Conservation (phyloP, 2,888 invertebrate species). For the Agrotis exclamationis region DNA sequence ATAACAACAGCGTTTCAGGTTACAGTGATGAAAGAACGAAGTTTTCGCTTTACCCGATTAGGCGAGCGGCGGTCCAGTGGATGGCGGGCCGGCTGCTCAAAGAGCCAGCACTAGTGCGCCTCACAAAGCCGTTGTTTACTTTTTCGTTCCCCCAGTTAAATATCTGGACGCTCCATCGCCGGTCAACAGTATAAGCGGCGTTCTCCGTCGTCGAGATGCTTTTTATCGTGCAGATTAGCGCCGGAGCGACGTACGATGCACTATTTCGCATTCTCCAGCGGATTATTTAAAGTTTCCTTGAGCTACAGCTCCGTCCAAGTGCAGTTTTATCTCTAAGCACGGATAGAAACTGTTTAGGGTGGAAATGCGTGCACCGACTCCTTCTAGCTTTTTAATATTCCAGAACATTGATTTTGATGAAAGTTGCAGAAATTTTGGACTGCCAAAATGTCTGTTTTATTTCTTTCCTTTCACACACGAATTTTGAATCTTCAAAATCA, state of each 20-base stretch:
- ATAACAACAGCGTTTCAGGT: slow-evolving; percentile 60
- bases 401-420: background rate
- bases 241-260: slow-evolving; percentile 74
- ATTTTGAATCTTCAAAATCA: background rate
- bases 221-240: slow-evolving; percentile 82
- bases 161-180: slow-evolving; percentile 82
- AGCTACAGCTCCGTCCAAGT: slow-evolving; percentile 55
- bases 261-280: slow-evolving; percentile 78
- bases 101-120: slow-evolving; percentile 66
- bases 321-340: slow-evolving; percentile 35
- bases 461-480: background rate
- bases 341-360: slow-evolving; percentile 22
- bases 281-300: slow-evolving; percentile 81
- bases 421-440: background rate
- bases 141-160: slow-evolving; percentile 79
- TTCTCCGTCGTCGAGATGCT: slow-evolving; percentile 72
- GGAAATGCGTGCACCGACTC: slow-evolving; percentile 15
- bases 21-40: slow-evolving; percentile 72
- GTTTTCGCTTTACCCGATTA: slow-evolving; percentile 78
- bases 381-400: background rate
- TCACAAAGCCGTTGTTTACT: slow-evolving; percentile 80
- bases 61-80: slow-evolving; percentile 66
- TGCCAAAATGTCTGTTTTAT: background rate
- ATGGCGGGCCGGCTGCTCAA: slow-evolving; percentile 63
- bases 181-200: slow-evolving; percentile 80